Percentiles rank a stretch among this genome's conserved stretches.
phyloP scores from a whole-genome alignment of 1,140 invertebrate species.

The Polypedilum vanderplanki region DNA sequence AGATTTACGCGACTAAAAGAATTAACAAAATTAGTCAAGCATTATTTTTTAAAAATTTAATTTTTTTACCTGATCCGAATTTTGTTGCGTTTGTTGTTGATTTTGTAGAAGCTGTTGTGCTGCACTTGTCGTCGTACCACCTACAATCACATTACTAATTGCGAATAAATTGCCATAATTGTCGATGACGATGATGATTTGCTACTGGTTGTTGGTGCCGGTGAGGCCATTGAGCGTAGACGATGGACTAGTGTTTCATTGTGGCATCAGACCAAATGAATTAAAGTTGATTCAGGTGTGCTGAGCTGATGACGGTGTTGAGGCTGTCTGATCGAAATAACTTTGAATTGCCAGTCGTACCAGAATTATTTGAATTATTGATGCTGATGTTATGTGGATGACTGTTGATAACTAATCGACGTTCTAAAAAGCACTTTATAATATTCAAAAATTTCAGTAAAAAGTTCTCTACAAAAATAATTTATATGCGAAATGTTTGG shows the following conservation, averaged over 20 bases:
- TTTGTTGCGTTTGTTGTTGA: neutral
- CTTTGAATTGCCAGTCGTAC: neutral
- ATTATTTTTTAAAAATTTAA: neutral
- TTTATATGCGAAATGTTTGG: too few species aligned
- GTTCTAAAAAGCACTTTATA: neutral
- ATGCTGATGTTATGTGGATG: neutral
- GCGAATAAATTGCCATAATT: slow-evolving; percentile 59
- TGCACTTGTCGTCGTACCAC: neutral
- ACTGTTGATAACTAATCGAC: neutral
- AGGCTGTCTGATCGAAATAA: slow-evolving; percentile 9
- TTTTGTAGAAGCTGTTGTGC: neutral
- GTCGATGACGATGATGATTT: slow-evolving; percentile 39
- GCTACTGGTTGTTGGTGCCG: slow-evolving; percentile 35
- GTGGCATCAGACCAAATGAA: slow-evolving; percentile 67
- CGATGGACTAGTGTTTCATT: slow-evolving; percentile 65
- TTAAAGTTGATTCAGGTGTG: slow-evolving; percentile 41
- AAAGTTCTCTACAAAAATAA: too few species aligned
- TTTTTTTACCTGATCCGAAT: neutral
- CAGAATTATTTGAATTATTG: neutral
- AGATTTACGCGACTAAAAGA: slow-evolving; percentile 5
- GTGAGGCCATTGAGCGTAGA: slow-evolving; percentile 51
- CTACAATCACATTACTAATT: slow-evolving; percentile 41
- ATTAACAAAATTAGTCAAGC: neutral
- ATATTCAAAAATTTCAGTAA: neutral
- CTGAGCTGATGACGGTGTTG: slow-evolving; percentile 1